These are phyloP conservation scores for Plecturocebus donacophilus DNA, from an alignment of 2,113 vertebrate genomes.

Conservation along the genomic window DNA sequence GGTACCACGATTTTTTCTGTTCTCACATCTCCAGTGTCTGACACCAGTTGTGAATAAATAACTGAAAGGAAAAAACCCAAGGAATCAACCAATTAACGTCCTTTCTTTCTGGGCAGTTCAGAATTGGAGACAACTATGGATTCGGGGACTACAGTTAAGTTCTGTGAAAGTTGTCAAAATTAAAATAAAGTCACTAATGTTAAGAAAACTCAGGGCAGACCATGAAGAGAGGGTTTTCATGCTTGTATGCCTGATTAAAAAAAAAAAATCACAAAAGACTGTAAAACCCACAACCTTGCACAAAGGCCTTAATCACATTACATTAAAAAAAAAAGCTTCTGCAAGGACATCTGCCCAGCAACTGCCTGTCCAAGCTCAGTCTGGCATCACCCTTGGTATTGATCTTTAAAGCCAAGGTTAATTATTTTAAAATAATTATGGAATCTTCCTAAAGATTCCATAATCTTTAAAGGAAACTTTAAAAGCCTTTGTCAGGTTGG, in stretches of 20 bases:
- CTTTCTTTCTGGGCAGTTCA: constrained; percentile 9
- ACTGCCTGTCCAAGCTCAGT: neutral
- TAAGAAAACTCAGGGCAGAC: neutral
- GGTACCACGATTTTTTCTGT: neutral
- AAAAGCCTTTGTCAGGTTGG: neutral
- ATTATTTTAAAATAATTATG: neutral
- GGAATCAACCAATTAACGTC: neutral
- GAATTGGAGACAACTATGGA: neutral
- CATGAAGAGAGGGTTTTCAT: neutral
- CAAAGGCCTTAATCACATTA: neutral
- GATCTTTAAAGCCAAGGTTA: neutral
- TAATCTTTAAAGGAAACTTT: no score
- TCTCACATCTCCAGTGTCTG: neutral
- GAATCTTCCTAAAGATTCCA: neutral
- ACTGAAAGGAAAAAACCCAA: neutral
- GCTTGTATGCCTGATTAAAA: neutral
- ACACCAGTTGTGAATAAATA: constrained; percentile 29
- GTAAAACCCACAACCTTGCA: neutral
- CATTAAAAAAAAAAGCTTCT: neutral
- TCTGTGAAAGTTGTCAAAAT: neutral
- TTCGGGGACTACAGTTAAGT: constrained; percentile 7
- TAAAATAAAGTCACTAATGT: neutral
- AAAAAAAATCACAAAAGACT: neutral
- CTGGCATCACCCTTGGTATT: neutral
- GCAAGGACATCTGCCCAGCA: neutral